These are phyloP conservation scores for Tortricodes alternella DNA, from an alignment of 2,888 invertebrate genomes.

Conservation along the genomic window DNA sequence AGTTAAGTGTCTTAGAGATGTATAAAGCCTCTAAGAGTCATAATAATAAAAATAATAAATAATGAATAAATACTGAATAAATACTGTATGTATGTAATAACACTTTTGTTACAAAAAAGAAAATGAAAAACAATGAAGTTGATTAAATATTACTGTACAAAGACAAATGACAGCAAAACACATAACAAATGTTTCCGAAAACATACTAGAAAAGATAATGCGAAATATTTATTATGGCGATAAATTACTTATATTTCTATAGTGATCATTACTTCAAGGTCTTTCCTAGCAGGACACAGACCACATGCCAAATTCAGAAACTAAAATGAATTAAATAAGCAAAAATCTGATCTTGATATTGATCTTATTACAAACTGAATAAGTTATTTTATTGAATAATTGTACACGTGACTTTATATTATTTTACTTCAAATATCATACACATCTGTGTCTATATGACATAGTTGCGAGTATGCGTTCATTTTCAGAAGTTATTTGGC, in stretches of 20 bases:
- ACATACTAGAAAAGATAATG: not conserved
- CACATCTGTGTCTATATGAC: slow-evolving; percentile 5
- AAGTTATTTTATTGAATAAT: not conserved
- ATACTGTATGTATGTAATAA: too few species aligned
- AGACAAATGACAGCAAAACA: too few species aligned
- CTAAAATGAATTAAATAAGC: not conserved
- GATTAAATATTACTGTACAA: too few species aligned
- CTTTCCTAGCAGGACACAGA: slow-evolving; percentile 3
- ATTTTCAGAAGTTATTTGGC: slow-evolving; percentile 2
- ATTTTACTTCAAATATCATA: not conserved
- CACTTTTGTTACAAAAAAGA: too few species aligned
- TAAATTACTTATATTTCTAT: slow-evolving; percentile 10
- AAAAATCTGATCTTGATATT: not conserved
- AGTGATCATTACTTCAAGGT: slow-evolving; percentile 17
- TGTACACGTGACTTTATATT: not conserved
- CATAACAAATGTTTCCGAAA: not conserved
- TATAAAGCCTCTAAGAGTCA: too few species aligned
- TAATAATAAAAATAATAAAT: too few species aligned
- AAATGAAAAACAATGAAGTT: too few species aligned
- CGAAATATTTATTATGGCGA: slow-evolving; percentile 6
- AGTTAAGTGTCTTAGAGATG: too few species aligned
- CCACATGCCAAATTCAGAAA: not conserved
- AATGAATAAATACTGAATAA: too few species aligned
- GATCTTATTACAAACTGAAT: not conserved
- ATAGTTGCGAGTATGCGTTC: slow-evolving; percentile 1